Conservation (phyloP, 2,113 vertebrate genomes). For the Sinocyclocheilus grahami region DNA sequence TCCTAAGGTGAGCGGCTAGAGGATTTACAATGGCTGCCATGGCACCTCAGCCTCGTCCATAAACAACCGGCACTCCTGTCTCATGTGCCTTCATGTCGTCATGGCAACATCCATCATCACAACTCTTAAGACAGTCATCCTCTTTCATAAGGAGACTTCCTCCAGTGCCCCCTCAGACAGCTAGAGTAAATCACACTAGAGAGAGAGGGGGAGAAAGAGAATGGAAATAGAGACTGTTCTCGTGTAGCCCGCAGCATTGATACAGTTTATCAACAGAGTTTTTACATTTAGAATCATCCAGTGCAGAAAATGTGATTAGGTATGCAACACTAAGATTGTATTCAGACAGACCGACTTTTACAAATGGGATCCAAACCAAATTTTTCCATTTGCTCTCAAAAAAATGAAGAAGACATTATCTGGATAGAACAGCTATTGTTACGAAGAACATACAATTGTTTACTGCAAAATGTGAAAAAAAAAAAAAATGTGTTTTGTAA, state of each 20-base stretch:
- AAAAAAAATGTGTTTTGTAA: too few relatives aligned
- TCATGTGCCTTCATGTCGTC: conserved; percentile 61
- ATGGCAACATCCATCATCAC: conserved; percentile 60
- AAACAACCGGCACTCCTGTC: conserved; percentile 61
- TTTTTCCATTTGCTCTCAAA: too few relatives aligned
- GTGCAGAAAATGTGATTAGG: conserved; percentile 43
- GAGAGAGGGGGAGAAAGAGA: conserved; percentile 43
- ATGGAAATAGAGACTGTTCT: conserved; percentile 53
- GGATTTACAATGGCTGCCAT: conserved; percentile 63
- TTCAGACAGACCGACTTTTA: conserved; percentile 30
- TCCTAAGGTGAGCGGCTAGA: conserved; percentile 50
- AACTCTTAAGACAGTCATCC: conserved; percentile 66
- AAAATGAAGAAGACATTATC: too few relatives aligned
- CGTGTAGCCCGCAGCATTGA: conserved; percentile 47
- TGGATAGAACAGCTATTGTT: too few relatives aligned
- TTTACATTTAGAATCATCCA: conserved; percentile 51
- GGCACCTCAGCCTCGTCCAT: conserved; percentile 62
- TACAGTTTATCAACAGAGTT: conserved; percentile 44
- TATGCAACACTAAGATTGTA: conserved; percentile 45
- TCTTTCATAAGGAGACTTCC: conserved; percentile 66
- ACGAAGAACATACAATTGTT: too few relatives aligned
- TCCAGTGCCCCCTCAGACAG: conserved; percentile 55
- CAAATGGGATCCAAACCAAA: not conserved
- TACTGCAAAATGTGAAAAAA: too few relatives aligned
- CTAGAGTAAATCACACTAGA: conserved; percentile 53